A percentile compares a stretch with the other conserved stretches of the same genome.
Evolutionary conservation across 2,113 vertebrate species (phyloP).

Genomic region (Pachypanchax playfairii): DNA sequence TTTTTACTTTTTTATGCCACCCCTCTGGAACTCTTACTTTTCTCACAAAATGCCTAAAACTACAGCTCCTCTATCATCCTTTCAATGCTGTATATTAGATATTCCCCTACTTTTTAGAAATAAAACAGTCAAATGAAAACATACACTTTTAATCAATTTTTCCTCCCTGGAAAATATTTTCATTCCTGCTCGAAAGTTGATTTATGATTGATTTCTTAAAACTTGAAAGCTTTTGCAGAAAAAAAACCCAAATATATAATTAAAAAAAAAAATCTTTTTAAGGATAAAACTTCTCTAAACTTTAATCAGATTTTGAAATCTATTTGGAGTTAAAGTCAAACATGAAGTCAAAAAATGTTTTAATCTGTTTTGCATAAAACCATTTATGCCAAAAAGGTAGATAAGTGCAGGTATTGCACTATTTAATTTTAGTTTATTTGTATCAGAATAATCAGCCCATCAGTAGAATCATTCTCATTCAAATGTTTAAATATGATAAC

Average conservation of each 20-base stretch:
- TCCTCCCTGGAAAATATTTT: too few species aligned
- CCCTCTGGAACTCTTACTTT: background rate
- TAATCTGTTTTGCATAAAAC: background rate
- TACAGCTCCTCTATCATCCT: background rate
- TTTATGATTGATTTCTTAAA: background rate
- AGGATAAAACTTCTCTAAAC: background rate
- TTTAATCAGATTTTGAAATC: background rate
- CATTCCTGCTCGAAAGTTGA: conserved; percentile 52
- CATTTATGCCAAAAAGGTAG: background rate
- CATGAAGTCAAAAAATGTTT: background rate
- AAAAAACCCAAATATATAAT: conserved; percentile 7
- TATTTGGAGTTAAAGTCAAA: conserved; percentile 16
- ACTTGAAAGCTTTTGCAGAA: background rate
- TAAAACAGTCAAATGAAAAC: too few species aligned
- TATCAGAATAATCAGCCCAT: background rate
- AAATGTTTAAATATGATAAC: background rate
- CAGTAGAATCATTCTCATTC: background rate
- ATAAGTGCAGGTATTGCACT: background rate
- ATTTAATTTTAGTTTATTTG: background rate
- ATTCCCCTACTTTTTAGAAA: background rate
- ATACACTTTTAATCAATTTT: too few species aligned
- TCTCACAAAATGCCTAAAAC: background rate
- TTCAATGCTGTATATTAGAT: background rate
- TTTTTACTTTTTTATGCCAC: background rate
- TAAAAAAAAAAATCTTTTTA: too few species aligned